Evolutionary conservation across 2,888 invertebrate genomes (phyloP).

Genomic region (Graphium colonna): DNA sequence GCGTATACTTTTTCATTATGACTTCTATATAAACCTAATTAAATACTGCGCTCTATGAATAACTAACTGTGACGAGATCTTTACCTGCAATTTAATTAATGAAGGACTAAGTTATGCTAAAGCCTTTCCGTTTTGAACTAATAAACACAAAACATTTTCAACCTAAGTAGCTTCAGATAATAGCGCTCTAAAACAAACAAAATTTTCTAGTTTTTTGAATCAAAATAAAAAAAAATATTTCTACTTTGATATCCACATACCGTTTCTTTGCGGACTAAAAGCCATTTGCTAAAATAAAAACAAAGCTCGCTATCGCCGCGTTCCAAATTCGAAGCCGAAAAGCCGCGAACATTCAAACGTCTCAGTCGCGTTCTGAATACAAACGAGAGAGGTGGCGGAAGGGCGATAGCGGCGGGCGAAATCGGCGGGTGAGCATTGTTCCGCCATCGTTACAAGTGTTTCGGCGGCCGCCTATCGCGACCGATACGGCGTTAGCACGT

Average conservation of each 20-base stretch:
- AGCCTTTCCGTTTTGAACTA: too few relatives aligned
- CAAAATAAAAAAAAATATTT: too few relatives aligned
- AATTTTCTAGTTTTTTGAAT: too few relatives aligned
- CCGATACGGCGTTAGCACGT: constrained; percentile 33
- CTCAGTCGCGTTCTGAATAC: constrained; percentile 56
- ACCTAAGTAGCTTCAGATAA: too few relatives aligned
- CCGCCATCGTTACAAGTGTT: constrained; percentile 48
- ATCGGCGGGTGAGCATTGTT: constrained; percentile 40
- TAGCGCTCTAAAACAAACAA: not conserved
- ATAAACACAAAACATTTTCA: too few relatives aligned
- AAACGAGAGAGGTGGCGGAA: constrained; percentile 49
- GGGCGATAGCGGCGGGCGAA: constrained; percentile 29
- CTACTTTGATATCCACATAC: too few relatives aligned
- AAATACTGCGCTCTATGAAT: too few relatives aligned
- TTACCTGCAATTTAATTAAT: too few relatives aligned
- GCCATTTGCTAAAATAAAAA: not conserved
- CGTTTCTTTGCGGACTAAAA: not conserved
- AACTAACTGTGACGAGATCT: too few relatives aligned
- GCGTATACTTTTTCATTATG: too few relatives aligned
- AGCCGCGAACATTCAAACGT: constrained; percentile 33
- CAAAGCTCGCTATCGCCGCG: constrained; percentile 17
- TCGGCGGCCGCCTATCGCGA: constrained; percentile 45
- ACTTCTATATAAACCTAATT: too few relatives aligned
- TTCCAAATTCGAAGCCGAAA: constrained; percentile 36
- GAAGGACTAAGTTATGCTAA: too few relatives aligned